These are phyloP conservation scores for Odontesthes bonariensis DNA, from an alignment of 2,113 vertebrate species.

Conservation along the genomic window DNA sequence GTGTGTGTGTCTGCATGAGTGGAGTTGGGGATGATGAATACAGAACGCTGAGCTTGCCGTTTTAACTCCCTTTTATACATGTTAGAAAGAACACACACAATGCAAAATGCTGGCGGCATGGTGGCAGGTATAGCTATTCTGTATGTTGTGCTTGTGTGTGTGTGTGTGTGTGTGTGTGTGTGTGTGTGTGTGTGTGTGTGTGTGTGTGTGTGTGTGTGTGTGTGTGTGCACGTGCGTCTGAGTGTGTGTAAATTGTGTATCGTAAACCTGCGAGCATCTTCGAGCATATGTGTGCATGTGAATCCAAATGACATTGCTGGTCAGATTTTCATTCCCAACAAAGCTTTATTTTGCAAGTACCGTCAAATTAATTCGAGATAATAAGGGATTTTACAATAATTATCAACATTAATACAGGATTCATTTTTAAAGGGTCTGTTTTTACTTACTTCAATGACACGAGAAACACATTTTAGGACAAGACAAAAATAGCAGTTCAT, in stretches of 20 bases:
- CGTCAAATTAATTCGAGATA: not conserved
- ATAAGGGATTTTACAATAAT: not conserved
- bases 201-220: constrained; percentile 28
- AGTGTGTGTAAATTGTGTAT: constrained; percentile 24
- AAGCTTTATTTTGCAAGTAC: constrained; percentile 23
- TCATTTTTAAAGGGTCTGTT: constrained; percentile 12
- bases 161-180: constrained; percentile 25
- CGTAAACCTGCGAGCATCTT: constrained; percentile 10
- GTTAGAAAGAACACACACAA: constrained; percentile 80
- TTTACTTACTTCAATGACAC: not conserved
- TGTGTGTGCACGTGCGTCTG: constrained; percentile 8
- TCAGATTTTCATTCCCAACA: not conserved
- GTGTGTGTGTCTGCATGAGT: constrained; percentile 2
- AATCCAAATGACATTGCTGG: constrained; percentile 3
- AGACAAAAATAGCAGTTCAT: not conserved
- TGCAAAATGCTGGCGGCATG: constrained; percentile 77
- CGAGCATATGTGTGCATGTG: constrained; percentile 13
- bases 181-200: not conserved
- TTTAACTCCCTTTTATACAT: constrained; percentile 76
- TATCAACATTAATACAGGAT: not conserved
- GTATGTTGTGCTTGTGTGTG: constrained; percentile 45
- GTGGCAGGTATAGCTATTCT: constrained; percentile 71
- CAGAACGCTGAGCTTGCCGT: constrained; percentile 75
- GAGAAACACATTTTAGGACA: constrained; percentile 2
- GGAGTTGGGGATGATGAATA: constrained; percentile 65